Conservation (phyloP, 2,888 invertebrate genomes). For the Tachystola acroxantha region DNA sequence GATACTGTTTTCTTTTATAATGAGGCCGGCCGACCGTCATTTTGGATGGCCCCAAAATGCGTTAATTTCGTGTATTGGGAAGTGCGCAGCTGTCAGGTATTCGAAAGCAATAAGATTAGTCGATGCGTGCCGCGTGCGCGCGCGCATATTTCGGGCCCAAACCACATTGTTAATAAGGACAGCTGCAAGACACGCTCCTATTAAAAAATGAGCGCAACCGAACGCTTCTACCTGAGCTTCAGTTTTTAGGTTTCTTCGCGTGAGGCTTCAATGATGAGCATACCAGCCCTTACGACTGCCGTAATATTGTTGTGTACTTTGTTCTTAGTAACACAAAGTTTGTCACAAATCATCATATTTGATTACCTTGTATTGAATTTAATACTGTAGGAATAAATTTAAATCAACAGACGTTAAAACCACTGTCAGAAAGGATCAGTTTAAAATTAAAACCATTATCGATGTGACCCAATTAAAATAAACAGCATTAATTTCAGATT, state of each 20-base stretch:
- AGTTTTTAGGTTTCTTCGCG: constrained; percentile 38
- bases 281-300: too few species aligned
- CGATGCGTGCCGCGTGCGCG: constrained; percentile 33
- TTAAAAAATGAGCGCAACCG: constrained; percentile 31
- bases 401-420: too few species aligned
- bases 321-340: too few species aligned
- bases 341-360: too few species aligned
- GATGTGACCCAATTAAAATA: too few species aligned
- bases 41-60: neutral
- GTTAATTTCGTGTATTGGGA: constrained; percentile 1
- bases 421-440: too few species aligned
- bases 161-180: constrained; percentile 57
- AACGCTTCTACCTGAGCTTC: constrained; percentile 38
- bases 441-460: too few species aligned
- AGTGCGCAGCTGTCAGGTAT: constrained; percentile 39
- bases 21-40: neutral
- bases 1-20: neutral
- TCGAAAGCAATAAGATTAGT: constrained; percentile 44
- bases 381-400: too few species aligned
- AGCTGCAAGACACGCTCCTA: constrained; percentile 54
- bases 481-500: too few species aligned
- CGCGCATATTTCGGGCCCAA: constrained; percentile 38
- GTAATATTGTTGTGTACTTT: too few species aligned
- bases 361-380: neutral
- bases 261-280: constrained; percentile 18